Base-by-base conservation (phyloP, 2,797 vertebrate species). In the Dipus sagitta region DNA sequence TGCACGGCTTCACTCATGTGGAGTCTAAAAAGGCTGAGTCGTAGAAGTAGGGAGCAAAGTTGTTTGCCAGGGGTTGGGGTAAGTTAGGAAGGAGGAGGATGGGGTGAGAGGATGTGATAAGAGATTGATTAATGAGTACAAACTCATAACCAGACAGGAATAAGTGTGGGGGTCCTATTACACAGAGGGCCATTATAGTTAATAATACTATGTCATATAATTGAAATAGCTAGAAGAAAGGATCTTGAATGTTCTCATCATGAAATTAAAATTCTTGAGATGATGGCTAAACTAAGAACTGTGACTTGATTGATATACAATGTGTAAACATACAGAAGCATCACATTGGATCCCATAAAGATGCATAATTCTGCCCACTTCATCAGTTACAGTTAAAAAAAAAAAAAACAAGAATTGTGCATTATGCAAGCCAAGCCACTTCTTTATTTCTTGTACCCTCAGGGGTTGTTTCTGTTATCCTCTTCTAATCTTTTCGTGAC, bases 391-490 rank as follows among this genome's bases (percentile, higher is more conserved):
- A 32, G 75, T 76, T 26, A 62, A 47, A 74, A 60, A 30, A 30
- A 13, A 13, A 34, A 24, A 60, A 32, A 38, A 74, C 58, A 30
- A 42, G 21, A 54, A 38, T 38, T 38, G 38, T n/a, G n/a, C n/a
- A 26, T 7, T 65, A 76, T 47, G 42, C 15, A 81, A 85, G 32
- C 23, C 18, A n/a, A 58, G 11, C 14, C 65, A 68, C 72, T n/a
- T 82, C 60, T 60, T 65, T 47, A 65, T 77, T 78, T 74, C 65
- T 52, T 72, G 38, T 84, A 65, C 47, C 38, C 80, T 80, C 32
- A 23, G 21, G 30, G 86, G 79, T 82, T 89, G 68, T 68, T 85
- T 85, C 68, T 77, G 24, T 71, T 91, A 64, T 71, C 54, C 21
- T 80, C 30, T 52, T 83, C 90, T 65, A 17, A 18, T 85, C 42